Base-by-base conservation (phyloP, 1,140 invertebrate genomes). In the Mylabris phalerata region DNA sequence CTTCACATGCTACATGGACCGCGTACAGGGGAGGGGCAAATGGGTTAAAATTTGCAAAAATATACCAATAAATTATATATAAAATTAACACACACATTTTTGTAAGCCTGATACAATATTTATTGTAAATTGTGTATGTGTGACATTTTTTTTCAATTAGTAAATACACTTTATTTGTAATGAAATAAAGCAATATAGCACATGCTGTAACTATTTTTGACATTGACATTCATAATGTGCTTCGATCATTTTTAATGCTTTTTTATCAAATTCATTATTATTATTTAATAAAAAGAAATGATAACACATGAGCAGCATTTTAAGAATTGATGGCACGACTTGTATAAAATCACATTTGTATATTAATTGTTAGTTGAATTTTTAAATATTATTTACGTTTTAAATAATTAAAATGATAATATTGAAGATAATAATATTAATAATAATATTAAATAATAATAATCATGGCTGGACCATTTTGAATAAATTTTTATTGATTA, bases 1-100 rank as follows among this genome's bases (percentile, higher is more conserved):
- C 41, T 71, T 72, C 71, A 73, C 72, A 72, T 73, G 71, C 71
- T 73, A 69, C 62, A 71, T 67, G 71, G 67, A 73, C 66, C 65
- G 70, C 70, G 68, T 66, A 61, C 62, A 57, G 59, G 59, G 72
- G 70, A 71, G 68, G 72, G 72, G 71, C 67, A 63, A 67, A 68
- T 55, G 65, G 66, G 64, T 66, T 60, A 49, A 55, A 57, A 63
- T 64, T 63, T 42, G 41, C 41, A 42, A 42, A 42, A 42, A 42
- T n/a, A 42, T 42, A 42, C 4, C 4, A 6, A n/a, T 42, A 42
- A 7, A n/a, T 4, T 42, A 11, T n/a, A 42, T n/a, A 9, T 7
- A 38, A 55, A 38, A 55, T 48, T 11, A 10, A 41, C 39, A 67
- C 64, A 71, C 32, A 67, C 62, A 70, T 66, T 72, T 70, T 71